Evolutionary conservation across 2,888 invertebrate species (phyloP), one percentile per base, ranked within the genome.

Genomic region (Podabrus alpinus): DNA sequence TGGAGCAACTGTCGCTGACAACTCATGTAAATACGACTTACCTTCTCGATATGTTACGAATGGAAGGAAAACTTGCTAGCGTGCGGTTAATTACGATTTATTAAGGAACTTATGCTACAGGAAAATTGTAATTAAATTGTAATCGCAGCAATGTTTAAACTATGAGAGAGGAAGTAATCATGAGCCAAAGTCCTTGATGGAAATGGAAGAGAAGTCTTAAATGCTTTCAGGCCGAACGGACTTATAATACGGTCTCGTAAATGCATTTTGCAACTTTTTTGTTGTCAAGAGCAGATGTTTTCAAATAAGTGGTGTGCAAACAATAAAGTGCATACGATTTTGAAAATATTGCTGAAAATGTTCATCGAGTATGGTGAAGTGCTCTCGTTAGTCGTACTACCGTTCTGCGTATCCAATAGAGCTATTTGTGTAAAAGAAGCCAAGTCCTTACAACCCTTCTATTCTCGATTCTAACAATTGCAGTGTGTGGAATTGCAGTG

Each of bases 401-500:
- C 66, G 24, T 69, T 66, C 71, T 45, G 69, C 45, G 70, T 59
- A 71, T 68, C 73, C 76, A 74, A 76, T 76, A 74, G 73, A 69
- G 75, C 62, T 66, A 73, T 74, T 76, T 74, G 59, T 67, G 68
- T 68, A 67, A 69, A 68, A 67, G 68, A 73, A 72, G 70, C 25
- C 71, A 78, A 71, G 71, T 75, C 72, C 77, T 72, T 68, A 59
- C 68, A 62, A 64, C 75, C 75, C 75, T 77, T 73, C 70, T 66
- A 69, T 62, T 15, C 25, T 17, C 62, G 25, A 59, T 59, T 24
- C 67, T 25, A 72, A 75, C 75, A 77, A 80, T 69, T 79, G 77
- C 78, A 78, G 77, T 77, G 74, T 68, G 71, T 59, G 60, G 74
- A 73, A 75, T 66, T 79, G 79, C 75, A 76, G 75, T 61, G 69